Evolutionary conservation across 2,888 invertebrate genomes (phyloP), one percentile per base, ranked within the genome.

Genomic region (Ethmia dodecea): DNA sequence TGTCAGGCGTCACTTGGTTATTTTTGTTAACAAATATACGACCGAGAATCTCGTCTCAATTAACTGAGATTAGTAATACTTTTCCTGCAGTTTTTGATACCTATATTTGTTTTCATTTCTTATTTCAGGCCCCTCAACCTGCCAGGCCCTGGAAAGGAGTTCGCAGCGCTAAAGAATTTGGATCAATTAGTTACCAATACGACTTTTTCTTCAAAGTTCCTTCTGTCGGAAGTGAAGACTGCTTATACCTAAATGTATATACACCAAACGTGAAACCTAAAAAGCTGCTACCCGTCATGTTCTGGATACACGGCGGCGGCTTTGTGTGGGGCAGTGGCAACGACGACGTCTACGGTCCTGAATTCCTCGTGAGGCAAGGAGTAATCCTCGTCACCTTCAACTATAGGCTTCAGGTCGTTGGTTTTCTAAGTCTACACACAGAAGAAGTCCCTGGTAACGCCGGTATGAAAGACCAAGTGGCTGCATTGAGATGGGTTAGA

Each of bases 391-490:
- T 86, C 4, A 80, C 83, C 0, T 35, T 79, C 2, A 86, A 86
- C 43, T 86, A 83, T 38, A 67, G 86, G 42, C 50, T 84, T 2
- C 76, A 68, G 40, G 58, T 59, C 0, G 52, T 84, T 0, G 86
- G 86, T 1, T 86, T 77, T 26, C 66, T 86, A 0, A 65, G 64
- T 3, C 49, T 86, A 0, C 64, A 75, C n/a, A 73, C 70, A 0
- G 52, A 65, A 46, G 80, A 86, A 0, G 55, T 78, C 1, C 79
- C 84, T 0, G 86, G 86, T 0, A 86, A 86, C 22, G 81, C 78
- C 10, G 84, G 77, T 1, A 72, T 86, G 67, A 86, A 86, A 48
- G 84, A 86, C 38, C 84, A 84, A 60, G 80, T 81, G 0, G 62
- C 68, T 6, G 83, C 80, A 0, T 52, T 84, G 0, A 63, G 49